Base-by-base conservation (phyloP, 2,113 vertebrate genomes). In the Colossoma macropomum region DNA sequence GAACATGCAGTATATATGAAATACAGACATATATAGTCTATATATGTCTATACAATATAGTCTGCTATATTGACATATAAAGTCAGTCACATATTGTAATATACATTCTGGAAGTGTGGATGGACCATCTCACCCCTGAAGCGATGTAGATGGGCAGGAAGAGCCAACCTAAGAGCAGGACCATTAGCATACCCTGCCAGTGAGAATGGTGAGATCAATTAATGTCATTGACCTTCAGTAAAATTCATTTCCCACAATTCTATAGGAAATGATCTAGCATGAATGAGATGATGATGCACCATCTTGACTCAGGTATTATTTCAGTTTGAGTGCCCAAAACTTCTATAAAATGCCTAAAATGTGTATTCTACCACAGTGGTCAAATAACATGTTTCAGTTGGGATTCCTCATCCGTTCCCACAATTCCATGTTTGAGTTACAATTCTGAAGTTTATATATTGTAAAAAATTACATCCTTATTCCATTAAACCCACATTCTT, bases 61-160 rank as follows among this genome's bases (percentile, higher is more conserved):
- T 16, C n/a, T 27, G 19, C 5, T 45, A 84, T 21, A 17, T 52
- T 17, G 1, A 52, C 16, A 17, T 52, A 15, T 32, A 56, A 34
- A 75, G 25, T 56, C 48, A 63, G 59, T 16, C 69, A 12, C 15
- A 30, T n/a, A 69, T 70, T 38, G 30, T 25, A 21, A 21, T 23
- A 38, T 69, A 69, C 19, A 69, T 32, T 69, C 32, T 4, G 19
- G 21, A 34, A n/a, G 17, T 65, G 56, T 72, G 34, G n/a, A 19
- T 13, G n/a, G 3, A 69, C 21, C 12, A 30, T 86, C 95, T 93
- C 88, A 99, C 98, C 94, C 96, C 95, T 0, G 97, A 94, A 16
- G 96, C 91, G 0, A 99, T 95, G 86, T 99, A 99, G 87, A 99
- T 98, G 0, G 98, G 98, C 17, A 99, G 95, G 87, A 98, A 99